Evolutionary conservation across 2,888 invertebrate genomes (phyloP).

Genomic region (Caenorhabditis wallacei): DNA sequence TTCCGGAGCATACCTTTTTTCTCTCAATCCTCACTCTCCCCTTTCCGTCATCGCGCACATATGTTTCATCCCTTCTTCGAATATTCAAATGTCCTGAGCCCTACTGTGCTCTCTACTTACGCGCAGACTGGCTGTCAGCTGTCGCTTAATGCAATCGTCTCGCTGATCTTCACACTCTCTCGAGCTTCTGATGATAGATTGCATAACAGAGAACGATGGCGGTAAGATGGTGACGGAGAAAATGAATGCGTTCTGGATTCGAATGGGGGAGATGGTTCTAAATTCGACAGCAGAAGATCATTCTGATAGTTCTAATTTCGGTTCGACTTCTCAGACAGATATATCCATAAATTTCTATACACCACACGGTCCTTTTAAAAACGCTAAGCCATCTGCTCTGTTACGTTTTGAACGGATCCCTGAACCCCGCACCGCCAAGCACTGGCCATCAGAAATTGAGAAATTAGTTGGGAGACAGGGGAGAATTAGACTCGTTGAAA

Average conservation of each 20-base stretch:
- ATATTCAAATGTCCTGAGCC: conserved; percentile 58
- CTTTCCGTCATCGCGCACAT: not conserved
- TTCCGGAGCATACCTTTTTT: conserved; percentile 33
- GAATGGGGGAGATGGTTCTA: conserved; percentile 30
- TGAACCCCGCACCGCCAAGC: conserved; percentile 52
- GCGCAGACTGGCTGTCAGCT: conserved; percentile 63
- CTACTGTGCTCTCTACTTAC: conserved; percentile 33
- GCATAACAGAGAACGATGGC: conserved; percentile 61
- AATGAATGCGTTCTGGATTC: not conserved
- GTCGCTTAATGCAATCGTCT: conserved; percentile 39
- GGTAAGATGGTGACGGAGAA: conserved; percentile 14
- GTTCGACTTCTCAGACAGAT: not conserved
- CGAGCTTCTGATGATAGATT: conserved; percentile 59
- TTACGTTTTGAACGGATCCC: conserved; percentile 49
- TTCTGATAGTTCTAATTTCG: not conserved
- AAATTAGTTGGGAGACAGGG: conserved; percentile 40
- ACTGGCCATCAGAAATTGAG: conserved; percentile 58
- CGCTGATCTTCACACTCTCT: conserved; percentile 19
- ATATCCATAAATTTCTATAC: conserved; percentile 41
- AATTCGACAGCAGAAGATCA: conserved; percentile 16
- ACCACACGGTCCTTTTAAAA: conserved; percentile 37
- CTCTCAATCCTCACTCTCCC: conserved; percentile 10
- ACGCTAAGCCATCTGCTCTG: conserved; percentile 44
- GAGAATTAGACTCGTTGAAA: conserved; percentile 41
- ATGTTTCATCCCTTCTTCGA: conserved; percentile 3